phyloP scores from a whole-genome alignment of 1,140 invertebrate genomes.

The Muscidifurax raptorellus region DNA sequence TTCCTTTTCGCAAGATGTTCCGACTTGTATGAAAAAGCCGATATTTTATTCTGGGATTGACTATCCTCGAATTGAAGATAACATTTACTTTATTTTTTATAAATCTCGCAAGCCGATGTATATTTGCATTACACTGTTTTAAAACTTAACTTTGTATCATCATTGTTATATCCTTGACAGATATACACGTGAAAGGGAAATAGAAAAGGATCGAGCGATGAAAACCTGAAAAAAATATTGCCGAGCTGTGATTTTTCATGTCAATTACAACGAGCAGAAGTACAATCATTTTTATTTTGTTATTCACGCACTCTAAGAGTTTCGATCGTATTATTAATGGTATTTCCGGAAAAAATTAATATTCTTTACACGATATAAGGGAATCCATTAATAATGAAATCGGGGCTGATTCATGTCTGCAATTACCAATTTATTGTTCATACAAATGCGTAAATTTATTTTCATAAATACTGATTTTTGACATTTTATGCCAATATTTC shows the following conservation, averaged over 20 bases:
- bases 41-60: neutral
- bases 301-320: neutral
- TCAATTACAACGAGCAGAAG: conserved; percentile 34
- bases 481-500: too few species aligned
- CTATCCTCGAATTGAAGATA: too few species aligned
- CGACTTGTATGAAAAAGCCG: neutral
- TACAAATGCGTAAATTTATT: neutral
- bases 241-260: conserved; percentile 47
- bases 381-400: neutral
- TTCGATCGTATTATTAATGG: conserved; percentile 1
- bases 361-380: neutral
- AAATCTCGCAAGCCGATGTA: too few species aligned
- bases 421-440: neutral
- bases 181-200: neutral
- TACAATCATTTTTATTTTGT: conserved; percentile 31
- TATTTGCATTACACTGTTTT: too few species aligned
- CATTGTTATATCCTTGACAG: too few species aligned
- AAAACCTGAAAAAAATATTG: conserved; percentile 21
- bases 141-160: too few species aligned
- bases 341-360: neutral
- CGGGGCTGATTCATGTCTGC: too few species aligned
- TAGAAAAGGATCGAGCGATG: neutral
- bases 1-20: neutral
- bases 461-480: too few species aligned
- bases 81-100: too few species aligned